Percentiles rank a stretch among this genome's conserved stretches.
Conservation (phyloP, 2,888 invertebrate genomes). For the Chrysolina haemoptera region DNA sequence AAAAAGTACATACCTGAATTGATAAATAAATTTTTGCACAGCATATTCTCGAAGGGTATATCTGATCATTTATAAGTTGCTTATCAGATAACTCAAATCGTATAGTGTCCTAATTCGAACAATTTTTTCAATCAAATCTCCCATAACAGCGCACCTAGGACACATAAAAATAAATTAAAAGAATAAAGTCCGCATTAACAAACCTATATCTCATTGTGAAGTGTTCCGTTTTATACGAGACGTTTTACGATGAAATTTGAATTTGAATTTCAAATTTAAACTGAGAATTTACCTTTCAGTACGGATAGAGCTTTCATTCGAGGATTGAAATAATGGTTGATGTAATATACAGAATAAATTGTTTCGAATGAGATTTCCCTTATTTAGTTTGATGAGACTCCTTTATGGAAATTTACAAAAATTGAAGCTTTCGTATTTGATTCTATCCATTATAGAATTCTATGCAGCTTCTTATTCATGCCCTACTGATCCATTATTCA, state of each 20-base stretch:
- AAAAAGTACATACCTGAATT: too few species aligned
- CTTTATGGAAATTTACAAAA: constrained; percentile 3
- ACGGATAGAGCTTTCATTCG: constrained; percentile 18
- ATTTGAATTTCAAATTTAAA: constrained; percentile 35
- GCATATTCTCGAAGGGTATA: too few species aligned
- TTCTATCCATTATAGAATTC: neutral
- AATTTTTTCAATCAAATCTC: constrained; percentile 1
- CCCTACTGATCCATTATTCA: too few species aligned
- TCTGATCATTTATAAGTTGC: too few species aligned
- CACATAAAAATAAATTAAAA: constrained; percentile 14
- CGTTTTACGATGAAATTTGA: constrained; percentile 30
- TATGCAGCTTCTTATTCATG: too few species aligned
- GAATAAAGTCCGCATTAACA: constrained; percentile 13
- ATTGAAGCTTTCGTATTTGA: neutral
- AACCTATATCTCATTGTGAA: constrained; percentile 9
- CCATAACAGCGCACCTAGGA: neutral
- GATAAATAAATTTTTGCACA: too few species aligned
- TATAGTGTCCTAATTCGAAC: neutral
- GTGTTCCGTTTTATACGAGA: constrained; percentile 31
- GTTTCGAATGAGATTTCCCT: constrained; percentile 14
- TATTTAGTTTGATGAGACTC: neutral
- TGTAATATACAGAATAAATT: constrained; percentile 20
- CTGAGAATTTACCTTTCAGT: constrained; percentile 27
- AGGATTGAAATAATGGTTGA: constrained; percentile 19
- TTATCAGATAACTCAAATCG: too few species aligned